Conservation (phyloP, 2,888 invertebrate species). For the Andrena praecox region DNA sequence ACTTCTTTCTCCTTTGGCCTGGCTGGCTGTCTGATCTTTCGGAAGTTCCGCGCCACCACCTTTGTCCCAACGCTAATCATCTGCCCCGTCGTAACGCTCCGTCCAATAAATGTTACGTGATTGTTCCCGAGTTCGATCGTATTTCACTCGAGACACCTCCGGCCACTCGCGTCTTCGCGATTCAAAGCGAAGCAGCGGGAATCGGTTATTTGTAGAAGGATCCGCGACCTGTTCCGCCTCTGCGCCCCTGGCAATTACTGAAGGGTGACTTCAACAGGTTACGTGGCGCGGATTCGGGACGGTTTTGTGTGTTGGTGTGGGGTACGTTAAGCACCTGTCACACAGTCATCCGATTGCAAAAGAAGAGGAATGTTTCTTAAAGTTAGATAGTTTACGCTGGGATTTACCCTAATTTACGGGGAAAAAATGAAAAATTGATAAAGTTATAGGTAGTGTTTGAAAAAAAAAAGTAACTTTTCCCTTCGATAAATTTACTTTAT, state of each 20-base stretch:
- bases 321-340: no score
- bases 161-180: neutral
- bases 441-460: no score
- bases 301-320: no score
- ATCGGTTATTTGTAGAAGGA: neutral
- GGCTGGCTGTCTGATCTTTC: slow-evolving; percentile 25
- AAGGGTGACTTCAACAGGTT: neutral
- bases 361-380: no score
- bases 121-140: neutral
- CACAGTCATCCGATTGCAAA: no score
- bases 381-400: no score
- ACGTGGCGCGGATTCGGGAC: no score
- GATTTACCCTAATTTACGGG: no score
- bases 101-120: neutral
- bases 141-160: neutral
- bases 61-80: neutral
- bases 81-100: slow-evolving; percentile 1
- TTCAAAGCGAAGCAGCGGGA: neutral
- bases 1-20: slow-evolving; percentile 42
- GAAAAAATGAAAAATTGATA: no score
- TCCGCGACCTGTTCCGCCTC: neutral
- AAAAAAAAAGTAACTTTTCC: no score
- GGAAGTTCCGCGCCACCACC: neutral
- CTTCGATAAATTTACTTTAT: no score
- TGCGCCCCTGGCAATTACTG: neutral